Conservation (phyloP, 2,113 vertebrate genomes). For the Campylomormyrus numenius region DNA sequence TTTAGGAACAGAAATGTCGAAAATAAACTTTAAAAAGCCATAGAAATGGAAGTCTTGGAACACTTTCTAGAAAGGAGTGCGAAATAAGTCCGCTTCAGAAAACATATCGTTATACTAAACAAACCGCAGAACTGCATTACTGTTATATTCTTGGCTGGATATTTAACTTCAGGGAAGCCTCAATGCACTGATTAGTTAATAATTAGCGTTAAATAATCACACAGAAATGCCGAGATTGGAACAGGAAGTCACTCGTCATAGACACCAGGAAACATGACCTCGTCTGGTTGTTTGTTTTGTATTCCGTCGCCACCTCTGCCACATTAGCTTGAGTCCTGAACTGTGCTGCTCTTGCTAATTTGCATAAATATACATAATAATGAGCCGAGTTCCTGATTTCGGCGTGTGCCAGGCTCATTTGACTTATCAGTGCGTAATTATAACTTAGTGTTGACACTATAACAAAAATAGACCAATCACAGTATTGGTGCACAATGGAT, state of each 20-base stretch:
- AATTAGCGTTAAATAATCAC: not conserved
- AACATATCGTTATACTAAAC: not conserved
- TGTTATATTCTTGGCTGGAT: not conserved
- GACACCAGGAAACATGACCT: not conserved
- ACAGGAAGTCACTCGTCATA: not conserved
- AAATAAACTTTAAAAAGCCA: not conserved
- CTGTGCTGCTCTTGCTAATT: not conserved
- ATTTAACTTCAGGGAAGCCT: not conserved
- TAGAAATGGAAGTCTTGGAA: not conserved
- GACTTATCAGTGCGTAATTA: constrained; percentile 15
- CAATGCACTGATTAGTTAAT: not conserved
- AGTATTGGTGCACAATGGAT: constrained; percentile 5
- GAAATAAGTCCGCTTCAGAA: not conserved
- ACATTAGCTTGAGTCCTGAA: not conserved
- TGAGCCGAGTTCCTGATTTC: constrained; percentile 8
- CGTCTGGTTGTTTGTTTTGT: not conserved
- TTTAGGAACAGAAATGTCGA: not conserved
- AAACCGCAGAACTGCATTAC: not conserved
- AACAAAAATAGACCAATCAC: constrained; percentile 21
- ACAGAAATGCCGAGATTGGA: not conserved
- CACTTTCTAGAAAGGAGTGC: not conserved
- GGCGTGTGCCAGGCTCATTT: constrained; percentile 6
- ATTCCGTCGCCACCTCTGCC: not conserved
- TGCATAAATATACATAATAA: constrained; percentile 28
- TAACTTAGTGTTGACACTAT: constrained; percentile 10